Evolutionary conservation across 53 echinoderm and acorn worm genomes (phyloP).

Genomic region (Arbacia lixula): DNA sequence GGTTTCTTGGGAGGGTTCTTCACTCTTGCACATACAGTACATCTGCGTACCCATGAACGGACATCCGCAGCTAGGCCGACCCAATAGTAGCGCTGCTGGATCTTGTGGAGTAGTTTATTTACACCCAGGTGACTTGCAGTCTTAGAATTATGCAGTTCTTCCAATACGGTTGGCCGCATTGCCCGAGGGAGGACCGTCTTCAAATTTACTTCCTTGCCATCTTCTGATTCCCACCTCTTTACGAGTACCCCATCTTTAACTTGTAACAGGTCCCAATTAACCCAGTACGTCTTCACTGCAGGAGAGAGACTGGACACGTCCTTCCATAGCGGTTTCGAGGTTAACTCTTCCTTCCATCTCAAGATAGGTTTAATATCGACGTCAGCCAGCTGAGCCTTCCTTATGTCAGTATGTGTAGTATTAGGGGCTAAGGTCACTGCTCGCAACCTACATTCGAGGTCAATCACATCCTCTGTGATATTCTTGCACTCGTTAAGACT

Average conservation of each 20-base stretch:
- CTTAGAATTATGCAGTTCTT: conserved; percentile 45
- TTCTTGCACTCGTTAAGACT: too few relatives aligned
- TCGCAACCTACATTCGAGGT: too few relatives aligned
- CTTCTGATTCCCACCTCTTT: conserved; percentile 30
- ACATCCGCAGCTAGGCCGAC: conserved; percentile 51
- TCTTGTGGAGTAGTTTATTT: conserved; percentile 53
- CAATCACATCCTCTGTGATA: too few relatives aligned
- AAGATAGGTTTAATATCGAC: conserved; percentile 2
- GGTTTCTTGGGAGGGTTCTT: conserved; percentile 39
- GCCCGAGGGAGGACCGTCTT: neutral
- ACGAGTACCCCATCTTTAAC: conserved; percentile 6
- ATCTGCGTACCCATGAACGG: conserved; percentile 43
- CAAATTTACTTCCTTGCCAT: conserved; percentile 11
- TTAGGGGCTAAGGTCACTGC: neutral
- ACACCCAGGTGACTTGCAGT: conserved; percentile 63
- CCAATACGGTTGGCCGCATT: neutral
- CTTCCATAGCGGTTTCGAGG: conserved; percentile 10
- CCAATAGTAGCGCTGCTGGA: conserved; percentile 64
- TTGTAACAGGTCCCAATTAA: conserved; percentile 24
- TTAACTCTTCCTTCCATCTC: neutral
- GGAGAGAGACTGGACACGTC: conserved; percentile 11
- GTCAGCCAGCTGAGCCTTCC: conserved; percentile 10
- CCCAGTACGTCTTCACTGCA: conserved; percentile 14
- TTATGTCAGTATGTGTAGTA: conserved; percentile 2
- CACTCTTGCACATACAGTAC: conserved; percentile 43